Evolutionary conservation across 2,113 vertebrate genomes (phyloP).

Genomic region (Chloroceryle aenea): DNA sequence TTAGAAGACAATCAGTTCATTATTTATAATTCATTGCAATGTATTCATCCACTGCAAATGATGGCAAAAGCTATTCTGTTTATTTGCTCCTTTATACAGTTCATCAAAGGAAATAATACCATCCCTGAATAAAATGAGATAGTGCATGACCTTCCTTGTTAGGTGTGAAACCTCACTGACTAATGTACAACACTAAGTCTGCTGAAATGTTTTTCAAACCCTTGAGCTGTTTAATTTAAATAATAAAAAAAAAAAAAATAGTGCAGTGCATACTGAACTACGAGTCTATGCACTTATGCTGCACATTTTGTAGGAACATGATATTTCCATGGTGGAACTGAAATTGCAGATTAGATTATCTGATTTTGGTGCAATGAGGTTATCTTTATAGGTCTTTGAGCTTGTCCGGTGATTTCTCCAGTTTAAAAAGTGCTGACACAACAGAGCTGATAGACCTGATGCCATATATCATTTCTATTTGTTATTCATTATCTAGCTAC

Average conservation of each 20-base stretch:
- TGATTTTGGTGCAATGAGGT: not conserved
- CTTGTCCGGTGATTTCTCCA: not conserved
- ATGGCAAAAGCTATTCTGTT: not conserved
- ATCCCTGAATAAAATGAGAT: not conserved
- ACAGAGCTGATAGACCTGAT: not conserved
- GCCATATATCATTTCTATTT: not conserved
- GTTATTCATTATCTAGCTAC: not conserved
- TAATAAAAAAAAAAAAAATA: not conserved
- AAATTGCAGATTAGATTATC: not conserved
- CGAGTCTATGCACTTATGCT: not conserved
- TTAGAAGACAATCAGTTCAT: not conserved
- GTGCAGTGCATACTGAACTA: not conserved
- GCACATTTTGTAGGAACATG: not conserved
- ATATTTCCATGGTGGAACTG: not conserved
- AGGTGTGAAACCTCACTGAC: not conserved
- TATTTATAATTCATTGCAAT: not conserved
- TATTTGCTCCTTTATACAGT: not conserved
- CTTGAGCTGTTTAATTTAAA: not conserved
- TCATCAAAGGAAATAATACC: not conserved
- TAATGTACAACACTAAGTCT: not conserved
- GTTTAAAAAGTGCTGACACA: not conserved
- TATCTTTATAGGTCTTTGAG: not conserved
- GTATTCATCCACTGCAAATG: not conserved
- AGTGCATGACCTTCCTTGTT: not conserved
- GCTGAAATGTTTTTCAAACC: not conserved